A percentile compares a stretch with the other conserved stretches of the same genome.
Evolutionary conservation across 2,888 invertebrate genomes (phyloP).

Genomic region (Cheiracanthium punctorium): DNA sequence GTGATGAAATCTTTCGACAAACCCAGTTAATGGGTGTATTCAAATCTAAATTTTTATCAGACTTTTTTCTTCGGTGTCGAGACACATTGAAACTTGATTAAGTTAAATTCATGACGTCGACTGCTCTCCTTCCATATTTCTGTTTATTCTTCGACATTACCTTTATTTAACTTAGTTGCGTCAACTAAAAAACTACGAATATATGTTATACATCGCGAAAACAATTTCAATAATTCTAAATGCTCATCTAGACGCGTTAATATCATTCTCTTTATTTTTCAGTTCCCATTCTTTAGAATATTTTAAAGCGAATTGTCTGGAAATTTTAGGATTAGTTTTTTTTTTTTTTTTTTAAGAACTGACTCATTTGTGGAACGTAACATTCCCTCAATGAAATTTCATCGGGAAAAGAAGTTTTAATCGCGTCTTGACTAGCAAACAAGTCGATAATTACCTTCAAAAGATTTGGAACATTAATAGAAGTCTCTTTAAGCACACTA

Average conservation of each 20-base stretch:
- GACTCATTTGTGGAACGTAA: not conserved
- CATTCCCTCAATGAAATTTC: slow-evolving; percentile 4
- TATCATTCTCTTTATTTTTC: not conserved
- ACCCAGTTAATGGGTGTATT: no score
- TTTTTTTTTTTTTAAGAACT: slow-evolving; percentile 1
- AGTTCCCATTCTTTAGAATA: not conserved
- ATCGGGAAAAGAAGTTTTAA: not conserved
- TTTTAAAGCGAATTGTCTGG: slow-evolving; percentile 9
- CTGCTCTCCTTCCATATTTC: not conserved
- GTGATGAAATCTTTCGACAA: no score
- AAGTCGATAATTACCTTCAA: slow-evolving; percentile 3
- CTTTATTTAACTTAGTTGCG: not conserved
- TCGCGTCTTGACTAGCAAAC: not conserved
- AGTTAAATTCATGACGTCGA: not conserved
- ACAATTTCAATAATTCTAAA: slow-evolving; percentile 4
- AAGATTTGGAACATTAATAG: not conserved
- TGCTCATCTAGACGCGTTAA: slow-evolving; percentile 6
- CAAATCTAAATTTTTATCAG: no score
- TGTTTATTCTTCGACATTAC: not conserved
- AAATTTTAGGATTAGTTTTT: slow-evolving; percentile 3
- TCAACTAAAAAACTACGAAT: not conserved
- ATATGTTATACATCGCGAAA: not conserved
- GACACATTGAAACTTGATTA: not conserved
- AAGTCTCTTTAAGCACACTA: not conserved
- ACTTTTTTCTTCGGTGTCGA: not conserved